Conservation (phyloP, 2,888 invertebrate species). For the Eristalinus aeneus region DNA sequence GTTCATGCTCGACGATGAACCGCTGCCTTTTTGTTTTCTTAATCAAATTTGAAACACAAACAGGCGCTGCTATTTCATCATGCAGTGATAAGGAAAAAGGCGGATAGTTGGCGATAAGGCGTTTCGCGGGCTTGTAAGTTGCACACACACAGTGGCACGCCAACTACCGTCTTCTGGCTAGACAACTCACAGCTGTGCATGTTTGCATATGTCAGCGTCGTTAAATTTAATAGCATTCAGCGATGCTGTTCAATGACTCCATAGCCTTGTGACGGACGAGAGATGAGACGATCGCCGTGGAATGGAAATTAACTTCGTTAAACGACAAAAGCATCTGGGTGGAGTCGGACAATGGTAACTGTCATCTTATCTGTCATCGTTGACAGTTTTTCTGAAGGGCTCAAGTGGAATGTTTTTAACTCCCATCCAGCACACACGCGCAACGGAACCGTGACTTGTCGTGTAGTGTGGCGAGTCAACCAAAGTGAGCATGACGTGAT, state of each 20-base stretch:
- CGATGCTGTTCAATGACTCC: slow-evolving; percentile 53
- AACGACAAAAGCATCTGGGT: slow-evolving; percentile 2
- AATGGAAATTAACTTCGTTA: slow-evolving; percentile 12
- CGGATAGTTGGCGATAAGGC: neutral
- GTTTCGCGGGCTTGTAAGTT: neutral
- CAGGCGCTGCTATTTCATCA: neutral
- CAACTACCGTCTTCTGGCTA: neutral
- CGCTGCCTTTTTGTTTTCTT: neutral
- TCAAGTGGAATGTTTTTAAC: slow-evolving; percentile 27
- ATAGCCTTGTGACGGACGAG: slow-evolving; percentile 18
- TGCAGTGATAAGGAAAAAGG: neutral
- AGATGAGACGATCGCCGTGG: neutral
- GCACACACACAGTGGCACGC: neutral
- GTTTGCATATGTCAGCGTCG: slow-evolving; percentile 11
- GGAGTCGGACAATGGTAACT: slow-evolving; percentile 2
- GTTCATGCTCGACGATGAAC: neutral
- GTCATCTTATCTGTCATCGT: slow-evolving; percentile 23
- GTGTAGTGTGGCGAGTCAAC: neutral
- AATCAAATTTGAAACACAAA: neutral
- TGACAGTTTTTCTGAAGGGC: slow-evolving; percentile 18
- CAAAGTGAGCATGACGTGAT: neutral
- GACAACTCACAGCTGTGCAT: slow-evolving; percentile 1
- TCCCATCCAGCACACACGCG: slow-evolving; percentile 7
- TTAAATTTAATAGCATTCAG: slow-evolving; percentile 34
- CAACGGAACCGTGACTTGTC: neutral